phyloP scores from a whole-genome alignment of 2,797 vertebrate species.

The Myoxocephalus aenaeus region DNA sequence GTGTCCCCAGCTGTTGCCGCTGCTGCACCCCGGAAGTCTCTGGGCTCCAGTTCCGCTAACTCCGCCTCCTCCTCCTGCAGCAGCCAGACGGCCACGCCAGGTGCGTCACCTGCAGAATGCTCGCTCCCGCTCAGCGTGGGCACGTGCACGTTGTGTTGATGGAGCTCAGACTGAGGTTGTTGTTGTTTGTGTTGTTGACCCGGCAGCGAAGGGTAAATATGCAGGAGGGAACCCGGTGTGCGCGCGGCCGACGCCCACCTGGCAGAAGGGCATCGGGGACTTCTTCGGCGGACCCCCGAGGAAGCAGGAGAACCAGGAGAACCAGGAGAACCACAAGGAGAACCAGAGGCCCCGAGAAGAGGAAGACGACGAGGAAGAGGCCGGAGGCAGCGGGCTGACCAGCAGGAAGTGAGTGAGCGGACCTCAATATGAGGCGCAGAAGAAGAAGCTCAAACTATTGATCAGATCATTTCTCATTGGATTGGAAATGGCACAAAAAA shows the following conservation, averaged over 20 bases:
- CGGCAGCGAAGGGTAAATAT: slow-evolving; percentile 86
- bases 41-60: slow-evolving; percentile 84
- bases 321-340: slow-evolving; percentile 90
- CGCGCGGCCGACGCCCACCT: slow-evolving; percentile 87
- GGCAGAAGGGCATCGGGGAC: slow-evolving; percentile 93
- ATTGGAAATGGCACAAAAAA: too few species aligned
- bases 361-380: slow-evolving; percentile 77
- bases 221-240: slow-evolving; percentile 89
- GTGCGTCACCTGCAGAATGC: slow-evolving; percentile 70
- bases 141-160: neutral
- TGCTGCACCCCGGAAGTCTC: slow-evolving; percentile 89
- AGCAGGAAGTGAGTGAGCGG: slow-evolving; percentile 83
- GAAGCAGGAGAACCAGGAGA: slow-evolving; percentile 78
- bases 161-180: neutral
- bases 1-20: slow-evolving; percentile 86
- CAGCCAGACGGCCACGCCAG: slow-evolving; percentile 77
- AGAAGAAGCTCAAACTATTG: too few species aligned
- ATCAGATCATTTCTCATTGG: too few species aligned
- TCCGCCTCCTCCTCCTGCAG: slow-evolving; percentile 52
- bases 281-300: slow-evolving; percentile 87
- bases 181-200: too few species aligned
- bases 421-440: too few species aligned
- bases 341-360: slow-evolving; percentile 77
- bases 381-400: slow-evolving; percentile 86
- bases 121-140: too few species aligned